phyloP scores from a whole-genome alignment of 2,888 invertebrate genomes.

The Julus scanicus region DNA sequence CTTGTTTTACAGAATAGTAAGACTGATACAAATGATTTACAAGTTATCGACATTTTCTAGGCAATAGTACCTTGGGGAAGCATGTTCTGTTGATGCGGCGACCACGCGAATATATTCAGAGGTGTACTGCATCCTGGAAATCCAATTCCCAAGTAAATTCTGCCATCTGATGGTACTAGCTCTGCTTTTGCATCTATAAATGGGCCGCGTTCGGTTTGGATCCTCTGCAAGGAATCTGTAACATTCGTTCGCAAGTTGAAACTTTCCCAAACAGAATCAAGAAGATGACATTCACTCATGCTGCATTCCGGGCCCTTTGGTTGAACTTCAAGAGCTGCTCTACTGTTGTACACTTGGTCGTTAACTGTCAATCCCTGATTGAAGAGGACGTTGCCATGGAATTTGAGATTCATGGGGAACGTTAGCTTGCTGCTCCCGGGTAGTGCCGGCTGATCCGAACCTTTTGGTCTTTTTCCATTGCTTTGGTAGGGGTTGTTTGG shows the following conservation, averaged over 20 bases:
- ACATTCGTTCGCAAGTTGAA: not conserved
- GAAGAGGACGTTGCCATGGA: conserved; percentile 48
- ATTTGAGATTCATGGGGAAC: not conserved
- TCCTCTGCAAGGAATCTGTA: not conserved
- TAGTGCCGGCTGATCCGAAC: not conserved
- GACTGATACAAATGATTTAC: too few relatives aligned
- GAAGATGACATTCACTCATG: conserved; percentile 2
- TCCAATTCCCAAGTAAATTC: not conserved
- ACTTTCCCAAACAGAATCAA: not conserved
- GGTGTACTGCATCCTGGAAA: conserved; percentile 13
- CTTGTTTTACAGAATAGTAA: too few relatives aligned
- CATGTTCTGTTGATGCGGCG: conserved; percentile 1
- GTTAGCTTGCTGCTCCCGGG: not conserved
- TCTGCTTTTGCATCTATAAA: conserved; percentile 12
- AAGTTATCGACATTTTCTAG: too few relatives aligned
- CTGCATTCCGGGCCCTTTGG: not conserved
- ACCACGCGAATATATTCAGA: not conserved
- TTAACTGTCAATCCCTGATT: not conserved
- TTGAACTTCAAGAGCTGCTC: not conserved
- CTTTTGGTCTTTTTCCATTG: not conserved
- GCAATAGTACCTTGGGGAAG: not conserved
- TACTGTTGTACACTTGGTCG: not conserved
- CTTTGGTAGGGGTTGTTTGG: not conserved
- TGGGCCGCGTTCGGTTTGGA: not conserved
- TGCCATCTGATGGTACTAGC: not conserved